These are phyloP conservation scores for Conus canariensis DNA, from an alignment of 2,888 invertebrate genomes.

Conservation along the genomic window DNA sequence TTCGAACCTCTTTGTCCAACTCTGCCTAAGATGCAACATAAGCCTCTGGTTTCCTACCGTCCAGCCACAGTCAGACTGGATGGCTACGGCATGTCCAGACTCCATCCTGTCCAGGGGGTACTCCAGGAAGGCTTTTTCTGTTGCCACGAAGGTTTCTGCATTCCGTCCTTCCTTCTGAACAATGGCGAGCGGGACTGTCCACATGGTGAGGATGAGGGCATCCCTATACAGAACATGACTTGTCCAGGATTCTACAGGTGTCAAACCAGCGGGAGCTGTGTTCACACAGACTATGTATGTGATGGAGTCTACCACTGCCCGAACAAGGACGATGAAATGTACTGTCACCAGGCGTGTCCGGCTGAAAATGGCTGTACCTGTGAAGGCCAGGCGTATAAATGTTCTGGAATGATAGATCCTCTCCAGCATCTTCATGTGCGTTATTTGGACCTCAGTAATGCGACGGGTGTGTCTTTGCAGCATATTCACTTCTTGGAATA, in stretches of 20 bases:
- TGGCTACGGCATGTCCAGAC: slow-evolving; percentile 43
- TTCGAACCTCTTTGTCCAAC: background rate
- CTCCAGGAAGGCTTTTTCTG: slow-evolving; percentile 27
- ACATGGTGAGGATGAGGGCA: slow-evolving; percentile 39
- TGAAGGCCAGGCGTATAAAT: slow-evolving; percentile 26
- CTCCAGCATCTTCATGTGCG: slow-evolving; percentile 26
- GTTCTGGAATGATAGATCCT: slow-evolving; percentile 19
- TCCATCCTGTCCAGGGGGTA: background rate
- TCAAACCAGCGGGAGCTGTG: slow-evolving; percentile 34
- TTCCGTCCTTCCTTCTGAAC: slow-evolving; percentile 45
- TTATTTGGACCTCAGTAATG: slow-evolving; percentile 24
- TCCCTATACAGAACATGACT: slow-evolving; percentile 13
- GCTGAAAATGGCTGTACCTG: slow-evolving; percentile 28
- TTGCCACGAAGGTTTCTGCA: slow-evolving; percentile 42
- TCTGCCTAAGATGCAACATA: background rate
- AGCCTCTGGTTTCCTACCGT: background rate
- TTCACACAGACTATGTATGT: slow-evolving; percentile 39
- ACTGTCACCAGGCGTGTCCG: slow-evolving; percentile 41
- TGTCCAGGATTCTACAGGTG: slow-evolving; percentile 46
- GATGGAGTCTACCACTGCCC: slow-evolving; percentile 49
- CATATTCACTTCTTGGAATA: slow-evolving; percentile 3
- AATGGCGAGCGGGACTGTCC: slow-evolving; percentile 46
- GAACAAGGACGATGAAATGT: slow-evolving; percentile 45
- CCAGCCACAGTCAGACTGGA: slow-evolving; percentile 38
- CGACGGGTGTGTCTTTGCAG: background rate